Conservation (phyloP, 1,140 invertebrate species). For the Yoshiicerus persimilis region DNA sequence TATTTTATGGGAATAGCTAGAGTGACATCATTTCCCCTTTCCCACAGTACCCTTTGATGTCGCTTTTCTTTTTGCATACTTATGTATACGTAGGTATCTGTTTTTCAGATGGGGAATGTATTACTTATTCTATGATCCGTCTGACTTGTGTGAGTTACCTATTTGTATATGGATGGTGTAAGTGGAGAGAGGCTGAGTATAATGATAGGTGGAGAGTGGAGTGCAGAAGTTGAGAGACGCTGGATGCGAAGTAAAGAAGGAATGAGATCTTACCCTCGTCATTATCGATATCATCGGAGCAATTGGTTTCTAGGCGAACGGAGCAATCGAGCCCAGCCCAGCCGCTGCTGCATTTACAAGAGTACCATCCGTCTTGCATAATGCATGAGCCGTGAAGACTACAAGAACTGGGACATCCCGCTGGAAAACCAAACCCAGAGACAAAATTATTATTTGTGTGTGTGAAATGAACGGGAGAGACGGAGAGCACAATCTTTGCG, state of each 20-base stretch:
- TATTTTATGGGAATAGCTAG: no score
- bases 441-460: constrained; percentile 40
- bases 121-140: neutral
- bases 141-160: neutral
- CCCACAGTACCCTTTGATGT: neutral
- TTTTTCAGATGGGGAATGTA: neutral
- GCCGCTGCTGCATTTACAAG: constrained; percentile 83
- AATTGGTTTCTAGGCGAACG: constrained; percentile 85
- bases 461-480: neutral
- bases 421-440: constrained; percentile 58
- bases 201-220: neutral
- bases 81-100: neutral
- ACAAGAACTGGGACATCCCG: constrained; percentile 92
- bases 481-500: neutral
- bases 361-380: constrained; percentile 79
- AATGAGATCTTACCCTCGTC: constrained; percentile 76
- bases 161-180: neutral
- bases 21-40: no score
- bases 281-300: constrained; percentile 92
- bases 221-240: neutral
- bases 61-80: neutral
- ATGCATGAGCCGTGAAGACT: constrained; percentile 82
- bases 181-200: neutral
- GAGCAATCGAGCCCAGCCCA: constrained; percentile 92
- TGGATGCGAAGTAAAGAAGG: neutral